A percentile compares a stretch with the other conserved stretches of the same genome.
Evolutionary conservation across 2,113 vertebrate genomes (phyloP).

Genomic region (Murina feae): DNA sequence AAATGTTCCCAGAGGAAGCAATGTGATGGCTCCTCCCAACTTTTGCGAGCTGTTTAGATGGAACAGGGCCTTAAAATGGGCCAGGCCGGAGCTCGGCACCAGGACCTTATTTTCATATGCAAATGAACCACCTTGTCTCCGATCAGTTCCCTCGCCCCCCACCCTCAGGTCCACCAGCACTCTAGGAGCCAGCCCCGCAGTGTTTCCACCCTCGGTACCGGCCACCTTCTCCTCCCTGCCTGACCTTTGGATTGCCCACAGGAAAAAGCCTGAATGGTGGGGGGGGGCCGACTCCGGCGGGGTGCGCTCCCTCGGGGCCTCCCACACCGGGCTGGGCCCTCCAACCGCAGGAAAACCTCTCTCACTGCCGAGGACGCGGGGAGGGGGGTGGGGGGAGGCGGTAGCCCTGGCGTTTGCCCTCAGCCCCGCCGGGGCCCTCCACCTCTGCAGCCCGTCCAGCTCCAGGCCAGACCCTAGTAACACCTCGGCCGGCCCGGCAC

Average conservation of each 20-base stretch:
- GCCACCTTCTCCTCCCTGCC: background rate
- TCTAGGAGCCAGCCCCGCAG: background rate
- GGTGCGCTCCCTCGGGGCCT: slow-evolving; percentile 60
- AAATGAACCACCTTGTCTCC: slow-evolving; percentile 44
- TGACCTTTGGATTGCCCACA: background rate
- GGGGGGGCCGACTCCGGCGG: slow-evolving; percentile 56
- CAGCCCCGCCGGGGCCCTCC: background rate
- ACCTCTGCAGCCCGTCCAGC: background rate
- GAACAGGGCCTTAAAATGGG: background rate
- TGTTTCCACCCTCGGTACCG: background rate
- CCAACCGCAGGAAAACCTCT: background rate
- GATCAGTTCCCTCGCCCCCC: background rate
- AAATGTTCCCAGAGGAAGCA: background rate
- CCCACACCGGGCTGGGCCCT: slow-evolving; percentile 12
- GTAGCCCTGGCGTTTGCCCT: background rate
- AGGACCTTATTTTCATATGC: slow-evolving; percentile 69
- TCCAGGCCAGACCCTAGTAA: slow-evolving; percentile 30
- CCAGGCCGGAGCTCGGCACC: background rate
- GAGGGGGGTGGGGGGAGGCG: too few relatives aligned
- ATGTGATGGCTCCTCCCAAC: background rate
- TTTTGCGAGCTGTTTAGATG: background rate
- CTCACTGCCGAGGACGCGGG: background rate
- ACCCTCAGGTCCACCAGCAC: background rate
- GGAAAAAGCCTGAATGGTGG: background rate
- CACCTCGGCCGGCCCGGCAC: slow-evolving; percentile 40